A percentile compares a stretch with the other conserved stretches of the same genome.
These are phyloP conservation scores for Ectemnius lituratus DNA, from an alignment of 2,888 invertebrate genomes.

Conservation along the genomic window DNA sequence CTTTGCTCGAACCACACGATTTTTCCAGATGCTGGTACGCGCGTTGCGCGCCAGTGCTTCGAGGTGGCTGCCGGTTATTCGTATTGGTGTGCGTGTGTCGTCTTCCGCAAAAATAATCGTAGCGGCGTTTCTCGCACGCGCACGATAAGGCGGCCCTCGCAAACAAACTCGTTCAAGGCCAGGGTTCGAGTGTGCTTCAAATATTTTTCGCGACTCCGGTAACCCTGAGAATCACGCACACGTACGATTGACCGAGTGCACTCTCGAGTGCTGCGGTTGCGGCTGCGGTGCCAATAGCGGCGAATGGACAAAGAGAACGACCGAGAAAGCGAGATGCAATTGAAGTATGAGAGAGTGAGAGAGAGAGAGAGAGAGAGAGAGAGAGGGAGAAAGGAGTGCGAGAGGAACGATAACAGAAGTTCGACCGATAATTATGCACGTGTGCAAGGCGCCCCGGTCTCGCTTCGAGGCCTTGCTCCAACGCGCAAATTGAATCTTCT, in stretches of 20 bases:
- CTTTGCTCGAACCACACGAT: slow-evolving; percentile 14
- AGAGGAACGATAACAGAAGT: not conserved
- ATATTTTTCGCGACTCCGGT: slow-evolving; percentile 56
- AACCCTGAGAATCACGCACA: slow-evolving; percentile 44
- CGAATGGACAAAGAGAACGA: no score
- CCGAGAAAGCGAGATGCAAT: no score
- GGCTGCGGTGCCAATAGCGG: not conserved
- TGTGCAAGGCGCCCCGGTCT: not conserved
- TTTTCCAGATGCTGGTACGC: not conserved
- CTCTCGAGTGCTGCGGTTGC: slow-evolving; percentile 5
- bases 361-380: no score
- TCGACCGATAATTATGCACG: slow-evolving; percentile 1
- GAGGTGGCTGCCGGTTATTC: not conserved
- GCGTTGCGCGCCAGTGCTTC: no score
- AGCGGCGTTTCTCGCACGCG: slow-evolving; percentile 28
- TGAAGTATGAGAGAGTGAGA: no score
- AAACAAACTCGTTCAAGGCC: slow-evolving; percentile 63
- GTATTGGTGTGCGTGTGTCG: slow-evolving; percentile 24
- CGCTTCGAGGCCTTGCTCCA: not conserved
- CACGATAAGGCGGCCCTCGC: slow-evolving; percentile 62
- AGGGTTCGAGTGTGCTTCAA: slow-evolving; percentile 57
- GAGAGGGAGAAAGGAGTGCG: no score
- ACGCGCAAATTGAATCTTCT: slow-evolving; percentile 2
- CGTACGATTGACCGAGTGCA: slow-evolving; percentile 20
- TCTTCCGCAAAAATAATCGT: slow-evolving; percentile 48